A percentile compares a stretch with the other conserved stretches of the same genome.
phyloP scores from a whole-genome alignment of 2,888 invertebrate species.

The Siphlonurus alternatus region DNA sequence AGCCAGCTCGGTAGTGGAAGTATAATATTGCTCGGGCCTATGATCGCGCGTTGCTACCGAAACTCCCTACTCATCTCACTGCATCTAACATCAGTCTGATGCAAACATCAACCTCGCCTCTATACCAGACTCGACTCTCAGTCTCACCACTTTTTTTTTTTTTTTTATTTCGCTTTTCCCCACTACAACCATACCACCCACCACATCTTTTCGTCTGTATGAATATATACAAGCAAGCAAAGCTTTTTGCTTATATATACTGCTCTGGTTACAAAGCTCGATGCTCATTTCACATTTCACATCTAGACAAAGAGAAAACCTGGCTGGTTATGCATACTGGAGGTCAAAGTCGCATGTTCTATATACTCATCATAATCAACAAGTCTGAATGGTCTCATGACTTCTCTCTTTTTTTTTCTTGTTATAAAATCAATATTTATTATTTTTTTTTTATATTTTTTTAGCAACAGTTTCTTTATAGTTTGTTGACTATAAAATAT shows the following conservation, averaged over 20 bases:
- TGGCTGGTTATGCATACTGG: too few species aligned
- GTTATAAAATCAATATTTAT: not conserved
- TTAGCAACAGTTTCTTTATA: not conserved
- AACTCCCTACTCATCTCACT: too few species aligned
- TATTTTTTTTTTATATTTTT: too few species aligned
- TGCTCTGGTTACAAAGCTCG: not conserved
- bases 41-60: too few species aligned
- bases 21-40: too few species aligned
- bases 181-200: not conserved
- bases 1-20: too few species aligned
- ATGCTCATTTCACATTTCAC: not conserved
- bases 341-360: not conserved
- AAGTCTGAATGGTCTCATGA: not conserved
- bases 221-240: too few species aligned
- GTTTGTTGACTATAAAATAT: not conserved
- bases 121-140: too few species aligned
- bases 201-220: not conserved
- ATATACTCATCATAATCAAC: not conserved
- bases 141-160: not conserved
- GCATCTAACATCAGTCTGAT: too few species aligned
- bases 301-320: too few species aligned
- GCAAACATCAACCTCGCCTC: too few species aligned
- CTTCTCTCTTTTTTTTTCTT: not conserved
- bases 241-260: not conserved
- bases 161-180: not conserved